These are phyloP conservation scores for Girardia tigrina DNA, from an alignment of 2,888 invertebrate species.

Conservation along the genomic window DNA sequence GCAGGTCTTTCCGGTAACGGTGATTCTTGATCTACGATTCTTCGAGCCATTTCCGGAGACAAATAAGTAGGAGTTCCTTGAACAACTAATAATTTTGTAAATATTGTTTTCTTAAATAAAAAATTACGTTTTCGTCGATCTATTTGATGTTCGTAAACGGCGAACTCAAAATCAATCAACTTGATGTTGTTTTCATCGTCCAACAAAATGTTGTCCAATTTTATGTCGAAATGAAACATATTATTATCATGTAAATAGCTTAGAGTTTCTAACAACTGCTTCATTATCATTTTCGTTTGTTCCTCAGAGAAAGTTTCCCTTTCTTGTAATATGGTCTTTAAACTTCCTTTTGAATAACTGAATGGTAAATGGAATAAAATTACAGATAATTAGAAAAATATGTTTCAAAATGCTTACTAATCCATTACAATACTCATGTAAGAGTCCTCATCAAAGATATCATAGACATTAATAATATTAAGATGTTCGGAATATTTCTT, in stretches of 20 bases:
- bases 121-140: neutral
- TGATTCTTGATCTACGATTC: neutral
- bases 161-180: neutral
- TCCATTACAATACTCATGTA: no score
- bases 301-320: neutral
- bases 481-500: no score
- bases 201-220: constrained; percentile 19
- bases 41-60: neutral
- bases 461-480: no score
- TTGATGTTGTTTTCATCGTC: neutral
- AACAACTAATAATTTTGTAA: no score
- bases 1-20: neutral
- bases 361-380: neutral
- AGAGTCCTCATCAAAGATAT: no score
- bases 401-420: no score
- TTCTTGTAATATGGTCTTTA: neutral
- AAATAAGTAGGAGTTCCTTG: neutral
- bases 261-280: neutral
- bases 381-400: no score
- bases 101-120: neutral
- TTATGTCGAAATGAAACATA: neutral
- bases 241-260: neutral
- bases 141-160: neutral
- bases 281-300: neutral
- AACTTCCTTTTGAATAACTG: neutral